A percentile compares a stretch with the other conserved stretches of the same genome.
Conservation (phyloP, 2,888 invertebrate genomes). For the Drosophila pseudotalamancana region DNA sequence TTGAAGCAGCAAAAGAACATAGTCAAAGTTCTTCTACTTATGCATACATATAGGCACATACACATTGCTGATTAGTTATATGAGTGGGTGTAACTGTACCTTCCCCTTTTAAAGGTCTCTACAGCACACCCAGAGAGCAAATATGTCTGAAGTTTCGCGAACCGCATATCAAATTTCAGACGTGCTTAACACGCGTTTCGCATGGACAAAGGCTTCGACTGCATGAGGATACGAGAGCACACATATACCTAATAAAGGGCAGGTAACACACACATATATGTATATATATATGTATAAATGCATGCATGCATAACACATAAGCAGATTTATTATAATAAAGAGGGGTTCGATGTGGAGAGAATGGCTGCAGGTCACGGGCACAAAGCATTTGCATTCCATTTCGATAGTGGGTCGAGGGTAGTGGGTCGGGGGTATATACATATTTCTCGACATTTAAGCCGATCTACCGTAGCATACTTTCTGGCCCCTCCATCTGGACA, state of each 20-base stretch:
- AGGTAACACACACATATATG: constrained; percentile 1
- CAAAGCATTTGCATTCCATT: too few relatives aligned
- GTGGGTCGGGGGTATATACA: too few relatives aligned
- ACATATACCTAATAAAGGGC: background rate
- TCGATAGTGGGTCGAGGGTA: too few relatives aligned
- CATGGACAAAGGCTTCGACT: background rate
- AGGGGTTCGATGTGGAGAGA: background rate
- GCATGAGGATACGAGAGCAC: background rate
- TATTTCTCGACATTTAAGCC: too few relatives aligned
- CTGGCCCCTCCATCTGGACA: background rate
- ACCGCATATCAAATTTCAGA: constrained; percentile 57
- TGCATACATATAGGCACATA: background rate
- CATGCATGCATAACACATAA: background rate
- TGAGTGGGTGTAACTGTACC: too few relatives aligned
- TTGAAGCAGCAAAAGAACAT: background rate
- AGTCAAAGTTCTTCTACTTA: background rate
- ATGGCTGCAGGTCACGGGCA: background rate
- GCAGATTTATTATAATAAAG: background rate
- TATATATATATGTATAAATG: background rate
- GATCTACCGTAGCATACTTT: too few relatives aligned
- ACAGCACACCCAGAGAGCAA: background rate
- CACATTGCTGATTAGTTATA: too few relatives aligned
- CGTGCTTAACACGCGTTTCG: constrained; percentile 42
- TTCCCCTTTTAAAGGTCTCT: too few relatives aligned
- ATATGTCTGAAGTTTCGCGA: background rate